Percentiles rank a stretch among this genome's conserved stretches.
Conservation (phyloP, 2,113 vertebrate genomes). For the Brachyhypopomus gauderio region DNA sequence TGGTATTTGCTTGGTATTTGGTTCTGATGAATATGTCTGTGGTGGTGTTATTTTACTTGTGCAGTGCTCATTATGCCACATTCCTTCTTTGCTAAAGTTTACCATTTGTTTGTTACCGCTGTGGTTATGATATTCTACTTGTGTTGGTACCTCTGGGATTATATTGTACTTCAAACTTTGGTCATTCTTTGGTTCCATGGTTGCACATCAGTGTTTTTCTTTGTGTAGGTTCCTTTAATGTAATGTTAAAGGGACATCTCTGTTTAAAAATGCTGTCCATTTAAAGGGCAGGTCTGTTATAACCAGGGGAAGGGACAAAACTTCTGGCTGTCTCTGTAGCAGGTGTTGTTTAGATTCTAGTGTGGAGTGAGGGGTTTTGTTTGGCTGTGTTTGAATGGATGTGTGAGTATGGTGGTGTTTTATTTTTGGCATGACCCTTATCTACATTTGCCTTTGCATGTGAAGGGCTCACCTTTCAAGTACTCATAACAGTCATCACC, state of each 20-base stretch:
- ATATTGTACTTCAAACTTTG: background rate
- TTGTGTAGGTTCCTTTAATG: background rate
- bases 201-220: constrained; percentile 18
- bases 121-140: background rate
- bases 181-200: constrained; percentile 12
- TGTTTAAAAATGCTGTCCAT: background rate
- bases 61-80: constrained; percentile 30
- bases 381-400: background rate
- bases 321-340: background rate
- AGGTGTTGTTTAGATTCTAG: background rate
- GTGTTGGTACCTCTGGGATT: constrained; percentile 9
- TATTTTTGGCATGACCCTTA: background rate
- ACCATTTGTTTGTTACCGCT: constrained; percentile 12
- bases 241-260: background rate
- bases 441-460: background rate
- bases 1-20: constrained; percentile 21
- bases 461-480: background rate
- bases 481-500: background rate
- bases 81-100: constrained; percentile 20
- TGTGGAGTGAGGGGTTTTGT: background rate
- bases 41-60: background rate
- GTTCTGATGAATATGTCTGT: background rate
- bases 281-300: background rate
- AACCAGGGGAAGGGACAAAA: background rate
- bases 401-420: background rate